Conservation (phyloP, 2,113 vertebrate genomes). For the Cryptomyrus ogoouensis region DNA sequence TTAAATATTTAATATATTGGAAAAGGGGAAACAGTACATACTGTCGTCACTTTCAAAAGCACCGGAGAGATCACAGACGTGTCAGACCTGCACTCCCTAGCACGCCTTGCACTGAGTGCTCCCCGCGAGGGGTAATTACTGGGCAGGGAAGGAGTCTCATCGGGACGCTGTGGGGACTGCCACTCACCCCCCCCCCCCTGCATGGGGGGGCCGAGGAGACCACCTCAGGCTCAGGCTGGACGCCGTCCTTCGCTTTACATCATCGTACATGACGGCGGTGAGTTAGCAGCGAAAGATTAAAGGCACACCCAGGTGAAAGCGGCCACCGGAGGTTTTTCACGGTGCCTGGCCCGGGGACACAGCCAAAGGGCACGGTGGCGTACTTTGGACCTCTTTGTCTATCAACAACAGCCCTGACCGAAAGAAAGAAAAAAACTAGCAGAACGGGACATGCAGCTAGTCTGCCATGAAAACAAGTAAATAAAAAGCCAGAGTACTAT, state of each 20-base stretch:
- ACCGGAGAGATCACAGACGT: constrained; percentile 24
- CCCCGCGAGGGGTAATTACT: constrained; percentile 55
- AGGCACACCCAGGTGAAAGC: not conserved
- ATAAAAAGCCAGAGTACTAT: not conserved
- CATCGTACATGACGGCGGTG: not conserved
- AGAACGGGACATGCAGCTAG: not conserved
- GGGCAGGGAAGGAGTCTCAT: constrained; percentile 39
- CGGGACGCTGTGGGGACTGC: constrained; percentile 52
- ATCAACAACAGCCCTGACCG: not conserved
- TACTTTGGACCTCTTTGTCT: not conserved
- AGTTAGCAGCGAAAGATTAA: not conserved
- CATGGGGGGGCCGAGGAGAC: constrained; percentile 12
- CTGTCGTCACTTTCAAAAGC: constrained; percentile 51
- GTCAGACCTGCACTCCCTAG: constrained; percentile 37
- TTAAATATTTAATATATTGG: not conserved
- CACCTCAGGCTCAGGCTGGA: constrained; percentile 35
- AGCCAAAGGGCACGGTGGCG: not conserved
- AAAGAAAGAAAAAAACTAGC: not conserved
- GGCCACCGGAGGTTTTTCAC: not conserved
- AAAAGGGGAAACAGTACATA: not conserved
- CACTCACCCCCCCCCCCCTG: constrained; percentile 38
- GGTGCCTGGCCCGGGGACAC: not conserved
- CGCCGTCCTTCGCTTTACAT: not conserved
- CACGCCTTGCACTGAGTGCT: constrained; percentile 13
- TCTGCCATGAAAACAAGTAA: not conserved